A percentile compares a stretch with the other conserved stretches of the same genome.
Evolutionary conservation across 1,140 invertebrate genomes (phyloP).

Genomic region (Sycophila sp.): DNA sequence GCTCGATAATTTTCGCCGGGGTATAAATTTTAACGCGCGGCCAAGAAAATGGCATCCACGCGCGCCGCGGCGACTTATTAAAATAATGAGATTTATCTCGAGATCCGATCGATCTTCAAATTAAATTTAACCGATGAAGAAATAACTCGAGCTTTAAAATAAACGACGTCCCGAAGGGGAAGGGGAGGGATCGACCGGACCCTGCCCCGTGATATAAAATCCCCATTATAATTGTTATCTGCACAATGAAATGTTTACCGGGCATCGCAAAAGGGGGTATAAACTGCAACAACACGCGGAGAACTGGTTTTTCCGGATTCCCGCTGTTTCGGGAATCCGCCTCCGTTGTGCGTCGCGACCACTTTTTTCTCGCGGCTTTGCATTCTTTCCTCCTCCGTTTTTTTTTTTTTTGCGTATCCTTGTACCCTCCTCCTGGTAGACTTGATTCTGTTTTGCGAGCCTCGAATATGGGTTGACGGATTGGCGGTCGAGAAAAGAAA

Average conservation of each 20-base stretch:
- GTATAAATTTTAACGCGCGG: too few relatives aligned
- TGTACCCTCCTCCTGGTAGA: too few relatives aligned
- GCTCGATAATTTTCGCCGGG: too few relatives aligned
- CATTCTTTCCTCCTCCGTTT: background rate
- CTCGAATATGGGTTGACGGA: background rate
- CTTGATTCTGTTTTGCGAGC: background rate
- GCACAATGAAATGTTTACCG: background rate
- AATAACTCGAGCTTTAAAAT: slow-evolving; percentile 1
- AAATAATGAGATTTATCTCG: too few relatives aligned
- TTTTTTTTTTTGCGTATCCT: too few relatives aligned
- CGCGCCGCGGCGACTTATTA: too few relatives aligned
- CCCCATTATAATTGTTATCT: background rate
- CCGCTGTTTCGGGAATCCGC: background rate
- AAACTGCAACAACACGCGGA: background rate
- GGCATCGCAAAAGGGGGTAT: background rate
- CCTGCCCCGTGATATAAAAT: background rate
- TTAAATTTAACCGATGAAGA: background rate
- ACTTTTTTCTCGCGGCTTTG: background rate
- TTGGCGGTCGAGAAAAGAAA: background rate
- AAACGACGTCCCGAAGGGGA: too few relatives aligned
- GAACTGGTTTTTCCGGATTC: slow-evolving; percentile 21
- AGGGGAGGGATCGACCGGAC: too few relatives aligned
- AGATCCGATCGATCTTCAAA: too few relatives aligned
- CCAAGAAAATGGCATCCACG: too few relatives aligned
- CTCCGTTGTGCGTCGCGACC: background rate